A percentile compares a stretch with the other conserved stretches of the same genome.
These are phyloP conservation scores for Sarcophaga caerulescens DNA, from an alignment of 2,888 invertebrate genomes.

Conservation along the genomic window DNA sequence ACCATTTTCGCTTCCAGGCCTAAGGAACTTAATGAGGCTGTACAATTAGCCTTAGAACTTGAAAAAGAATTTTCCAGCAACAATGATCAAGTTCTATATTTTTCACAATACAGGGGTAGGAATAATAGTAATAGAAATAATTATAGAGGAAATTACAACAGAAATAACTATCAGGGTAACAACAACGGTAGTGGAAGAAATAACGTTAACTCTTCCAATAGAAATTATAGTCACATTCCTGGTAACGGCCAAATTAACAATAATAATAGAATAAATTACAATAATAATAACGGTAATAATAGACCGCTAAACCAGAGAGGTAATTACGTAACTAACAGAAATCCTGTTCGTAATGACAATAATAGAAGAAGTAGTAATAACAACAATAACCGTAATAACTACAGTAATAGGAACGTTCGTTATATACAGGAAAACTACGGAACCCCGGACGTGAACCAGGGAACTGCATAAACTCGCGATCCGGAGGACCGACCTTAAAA, in stretches of 20 bases:
- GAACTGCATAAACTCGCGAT: too few relatives aligned
- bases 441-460: conserved; percentile 5
- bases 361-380: conserved; percentile 5
- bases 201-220: too few relatives aligned
- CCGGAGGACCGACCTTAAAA: not conserved
- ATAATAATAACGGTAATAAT: conserved; percentile 5
- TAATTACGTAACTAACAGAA: not conserved
- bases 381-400: not conserved
- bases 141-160: not conserved
- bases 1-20: conserved; percentile 14
- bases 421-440: conserved; percentile 26
- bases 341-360: not conserved
- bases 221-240: too few relatives aligned
- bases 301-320: not conserved
- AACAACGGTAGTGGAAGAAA: too few relatives aligned
- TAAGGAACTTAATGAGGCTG: not conserved
- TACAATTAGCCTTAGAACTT: conserved; percentile 10
- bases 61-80: conserved; percentile 1
- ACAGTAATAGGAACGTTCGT: conserved; percentile 16
- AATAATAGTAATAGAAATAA: conserved; percentile 1
- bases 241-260: not conserved
- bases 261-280: not conserved
- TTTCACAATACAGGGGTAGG: not conserved
- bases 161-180: too few relatives aligned
- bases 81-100: not conserved